Percentiles rank a stretch among this genome's conserved stretches.
Conservation (phyloP, 2,888 invertebrate species). For the Drosophila aldrichi region DNA sequence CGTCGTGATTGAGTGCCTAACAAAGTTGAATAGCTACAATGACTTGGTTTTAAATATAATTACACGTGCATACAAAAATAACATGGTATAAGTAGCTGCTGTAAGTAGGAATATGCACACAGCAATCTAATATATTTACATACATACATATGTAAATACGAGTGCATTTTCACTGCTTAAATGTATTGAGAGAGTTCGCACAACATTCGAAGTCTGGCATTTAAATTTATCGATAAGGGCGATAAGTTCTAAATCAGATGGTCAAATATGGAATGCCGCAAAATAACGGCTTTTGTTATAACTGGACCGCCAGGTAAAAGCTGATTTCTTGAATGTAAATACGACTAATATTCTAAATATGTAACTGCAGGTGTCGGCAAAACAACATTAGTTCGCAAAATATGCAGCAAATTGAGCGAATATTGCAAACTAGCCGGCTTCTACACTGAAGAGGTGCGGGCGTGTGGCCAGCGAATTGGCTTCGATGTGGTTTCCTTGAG, state of each 20-base stretch:
- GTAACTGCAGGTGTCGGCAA: conserved; percentile 87
- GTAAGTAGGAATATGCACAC: background rate
- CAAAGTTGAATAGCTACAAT: no score
- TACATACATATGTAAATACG: no score
- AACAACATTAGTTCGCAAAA: conserved; percentile 87
- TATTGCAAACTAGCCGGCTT: conserved; percentile 86
- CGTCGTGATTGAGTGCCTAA: no score
- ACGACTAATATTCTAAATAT: background rate
- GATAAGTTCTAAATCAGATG: background rate
- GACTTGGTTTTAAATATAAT: no score
- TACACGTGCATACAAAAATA: no score
- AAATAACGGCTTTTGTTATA: conserved; percentile 42
- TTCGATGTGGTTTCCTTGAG: conserved; percentile 88
- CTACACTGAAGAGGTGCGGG: conserved; percentile 88
- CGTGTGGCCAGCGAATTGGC: conserved; percentile 86
- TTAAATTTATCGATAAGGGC: background rate
- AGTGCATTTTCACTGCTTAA: background rate
- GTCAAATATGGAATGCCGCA: conserved; percentile 31
- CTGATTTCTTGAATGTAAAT: no score
- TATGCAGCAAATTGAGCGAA: conserved; percentile 75
- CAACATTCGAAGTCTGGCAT: background rate
- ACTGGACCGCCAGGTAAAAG: conserved; percentile 61
- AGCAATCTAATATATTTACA: background rate
- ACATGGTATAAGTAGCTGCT: no score
- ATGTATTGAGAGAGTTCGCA: no score